phyloP scores from a whole-genome alignment of 2,113 vertebrate genomes.

The Colinus virginianus region DNA sequence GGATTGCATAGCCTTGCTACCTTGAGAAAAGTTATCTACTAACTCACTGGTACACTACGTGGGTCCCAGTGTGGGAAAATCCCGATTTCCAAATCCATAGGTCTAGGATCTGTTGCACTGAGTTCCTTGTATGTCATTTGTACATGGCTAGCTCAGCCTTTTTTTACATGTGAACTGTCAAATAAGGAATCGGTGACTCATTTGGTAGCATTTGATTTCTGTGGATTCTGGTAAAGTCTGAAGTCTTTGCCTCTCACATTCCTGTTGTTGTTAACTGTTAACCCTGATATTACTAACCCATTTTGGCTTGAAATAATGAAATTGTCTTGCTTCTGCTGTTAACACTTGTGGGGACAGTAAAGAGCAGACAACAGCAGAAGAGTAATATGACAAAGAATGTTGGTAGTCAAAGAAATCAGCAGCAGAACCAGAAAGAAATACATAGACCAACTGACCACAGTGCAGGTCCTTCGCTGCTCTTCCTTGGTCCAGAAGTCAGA shows the following conservation, averaged over 20 bases:
- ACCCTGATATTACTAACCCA: background rate
- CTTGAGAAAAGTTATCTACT: background rate
- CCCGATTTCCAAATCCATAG: slow-evolving; percentile 23
- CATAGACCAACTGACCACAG: background rate
- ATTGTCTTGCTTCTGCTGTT: background rate
- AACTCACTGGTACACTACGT: background rate
- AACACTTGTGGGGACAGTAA: background rate
- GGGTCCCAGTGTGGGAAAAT: slow-evolving; percentile 11
- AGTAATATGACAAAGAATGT: background rate
- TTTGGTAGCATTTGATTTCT: background rate
- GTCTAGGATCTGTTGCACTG: background rate
- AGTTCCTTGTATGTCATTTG: background rate
- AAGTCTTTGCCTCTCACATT: background rate
- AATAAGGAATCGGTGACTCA: background rate
- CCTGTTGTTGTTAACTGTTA: background rate
- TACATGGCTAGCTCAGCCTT: background rate
- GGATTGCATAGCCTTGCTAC: background rate
- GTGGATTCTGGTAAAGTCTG: background rate
- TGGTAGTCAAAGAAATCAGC: background rate
- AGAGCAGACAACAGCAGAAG: background rate
- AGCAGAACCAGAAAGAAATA: background rate
- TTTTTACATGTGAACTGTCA: background rate
- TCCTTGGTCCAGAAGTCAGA: background rate
- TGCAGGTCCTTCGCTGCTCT: background rate
- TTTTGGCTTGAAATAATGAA: background rate